Evolutionary conservation across 2,888 invertebrate species (phyloP).

Genomic region (Hoplodrina blanda): DNA sequence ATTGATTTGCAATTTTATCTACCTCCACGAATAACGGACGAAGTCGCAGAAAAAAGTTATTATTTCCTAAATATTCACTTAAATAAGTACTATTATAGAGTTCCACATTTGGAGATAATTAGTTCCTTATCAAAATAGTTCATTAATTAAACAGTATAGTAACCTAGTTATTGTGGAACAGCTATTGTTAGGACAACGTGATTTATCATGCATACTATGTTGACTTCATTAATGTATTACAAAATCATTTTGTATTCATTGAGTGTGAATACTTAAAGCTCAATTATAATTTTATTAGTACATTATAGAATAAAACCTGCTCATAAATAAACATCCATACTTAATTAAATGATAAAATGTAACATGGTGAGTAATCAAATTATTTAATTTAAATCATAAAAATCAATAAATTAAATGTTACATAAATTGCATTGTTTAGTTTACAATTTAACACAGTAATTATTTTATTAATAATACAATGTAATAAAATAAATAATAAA

Average conservation of each 20-base stretch:
- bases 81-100: background rate
- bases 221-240: slow-evolving; percentile 15
- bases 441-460: background rate
- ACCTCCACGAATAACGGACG: background rate
- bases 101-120: slow-evolving; percentile 14
- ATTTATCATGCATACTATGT: slow-evolving; percentile 29
- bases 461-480: background rate
- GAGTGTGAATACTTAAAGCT: background rate
- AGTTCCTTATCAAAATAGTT: slow-evolving; percentile 18
- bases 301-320: background rate
- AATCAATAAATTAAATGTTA: background rate
- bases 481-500: background rate
- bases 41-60: too few species aligned
- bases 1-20: too few species aligned
- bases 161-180: slow-evolving; percentile 20
- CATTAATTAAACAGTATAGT: slow-evolving; percentile 10
- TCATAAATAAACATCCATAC: background rate
- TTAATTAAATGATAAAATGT: background rate
- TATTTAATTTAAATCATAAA: background rate
- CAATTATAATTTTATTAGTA: slow-evolving; percentile 1
- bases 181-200: slow-evolving; percentile 16
- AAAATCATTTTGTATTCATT: slow-evolving; percentile 33
- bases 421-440: background rate
- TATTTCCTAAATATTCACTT: background rate
- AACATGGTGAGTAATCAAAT: background rate